Base-by-base conservation (phyloP, 2,888 invertebrate species). In the Campopleginae sp. region DNA sequence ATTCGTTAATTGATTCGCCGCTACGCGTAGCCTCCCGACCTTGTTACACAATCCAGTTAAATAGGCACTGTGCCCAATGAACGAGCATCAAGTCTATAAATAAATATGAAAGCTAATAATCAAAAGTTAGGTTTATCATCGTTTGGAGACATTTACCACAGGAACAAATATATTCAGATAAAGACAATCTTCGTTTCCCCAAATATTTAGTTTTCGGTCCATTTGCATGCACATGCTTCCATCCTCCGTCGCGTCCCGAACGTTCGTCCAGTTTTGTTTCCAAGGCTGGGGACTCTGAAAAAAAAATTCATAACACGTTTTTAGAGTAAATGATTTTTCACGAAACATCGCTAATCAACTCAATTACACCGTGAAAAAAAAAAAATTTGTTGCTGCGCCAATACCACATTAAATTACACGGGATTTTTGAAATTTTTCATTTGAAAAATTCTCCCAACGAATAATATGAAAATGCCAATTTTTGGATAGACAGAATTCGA, bases 151-250 rank as follows among this genome's bases (percentile, higher is more conserved):
- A 58, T 88, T 91, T 87, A 93, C 93, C 80, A 80, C 17, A 12
- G 92, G 92, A 19, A 91, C 89, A 72, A 90, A 93, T 87, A 93
- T 81, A 71, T 93, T 93, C 7, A 93, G 84, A 82, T 90, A 89
- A 6, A 93, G 88, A 76, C 93, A 93, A 63, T 93, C 91, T 63
- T 93, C 93, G 3, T 84, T 70, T 10, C 93, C 93, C 12, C 89
- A 44, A 61, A 84, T 17, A 23, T 42, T 61, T 8, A 81, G 82
- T 0, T 76, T 19, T 0, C 1, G 5, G 51, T 85, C 46, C 42
- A 80, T 19, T 86, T 93, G 93, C 17, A 88, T 44, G 80, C 93
- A 93, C 33, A 63, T 70, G 19, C 89, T 46, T 17, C 89, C 89
- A 77, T 92, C 90, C 3, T 65, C 23, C 0, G 80, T 87, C 0